Base-by-base conservation (phyloP, 2,888 invertebrate species). In the Hybos culiciformis region DNA sequence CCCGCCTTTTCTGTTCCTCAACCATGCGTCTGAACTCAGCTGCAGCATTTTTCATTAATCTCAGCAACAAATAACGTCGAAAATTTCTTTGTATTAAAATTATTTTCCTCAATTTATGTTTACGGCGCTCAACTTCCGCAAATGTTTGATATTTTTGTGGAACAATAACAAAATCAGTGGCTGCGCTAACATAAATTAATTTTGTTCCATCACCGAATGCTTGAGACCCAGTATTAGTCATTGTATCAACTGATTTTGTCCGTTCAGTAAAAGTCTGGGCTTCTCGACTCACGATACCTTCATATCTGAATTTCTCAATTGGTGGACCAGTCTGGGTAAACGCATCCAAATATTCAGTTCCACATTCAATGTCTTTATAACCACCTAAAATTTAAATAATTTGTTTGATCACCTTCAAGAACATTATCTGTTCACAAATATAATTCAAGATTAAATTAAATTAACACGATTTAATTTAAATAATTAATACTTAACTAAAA, bases 281-380 rank as follows among this genome's bases (percentile, higher is more conserved):
- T 47, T 78, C 77, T 49, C 80, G 67, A 48, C 56, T 53, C 5
- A 52, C 50, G 40, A 57, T 52, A 3, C 53, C 55, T 26, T 53
- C 48, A 26, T 46, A 51, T 46, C 61, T 64, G 21, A 55, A 51
- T 44, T 55, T 56, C 24, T 63, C 59, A 5, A 60, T 52, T 39
- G 59, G 56, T 0, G 66, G 67, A 3, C 67, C 67, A 5, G 91
- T 91, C 68, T 92, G 91, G 1, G 84, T 78, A 48, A 74, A 78
- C 4, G 87, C 91, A 65, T 93, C 82, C 53, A 85, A 77, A 59
- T 80, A 92, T 54, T 80, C 74, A 8, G 72, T 62, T 39, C 80
- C 78, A 43, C 80, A 83, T 41, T 71, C 59, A 51, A 73, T 74
- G 61, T 92, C 75, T 46, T 73, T 70, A 64, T 82, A 92, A 24